A percentile compares a stretch with the other conserved stretches of the same genome.
phyloP scores from a whole-genome alignment of 2,888 invertebrate species.

The Conchocele bisecta region DNA sequence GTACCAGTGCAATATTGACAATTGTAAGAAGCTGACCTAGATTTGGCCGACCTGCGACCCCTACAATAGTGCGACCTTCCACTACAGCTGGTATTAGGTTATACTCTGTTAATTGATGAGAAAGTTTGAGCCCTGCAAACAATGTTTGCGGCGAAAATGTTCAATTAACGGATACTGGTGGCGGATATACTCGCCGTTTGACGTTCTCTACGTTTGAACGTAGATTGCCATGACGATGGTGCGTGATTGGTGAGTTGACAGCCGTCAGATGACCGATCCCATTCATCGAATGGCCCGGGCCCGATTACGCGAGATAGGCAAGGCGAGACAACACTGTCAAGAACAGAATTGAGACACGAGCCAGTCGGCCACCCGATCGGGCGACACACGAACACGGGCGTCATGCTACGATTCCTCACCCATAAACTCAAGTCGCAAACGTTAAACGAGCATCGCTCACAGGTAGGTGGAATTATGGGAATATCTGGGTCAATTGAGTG shows the following conservation, averaged over 20 bases:
- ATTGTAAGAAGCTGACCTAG: slow-evolving; percentile 9
- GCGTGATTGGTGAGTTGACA: not conserved
- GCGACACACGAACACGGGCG: slow-evolving; percentile 45
- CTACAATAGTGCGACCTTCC: not conserved
- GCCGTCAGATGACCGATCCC: not conserved
- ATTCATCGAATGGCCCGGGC: too few relatives aligned
- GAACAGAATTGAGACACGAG: too few relatives aligned
- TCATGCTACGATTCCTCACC: slow-evolving; percentile 92
- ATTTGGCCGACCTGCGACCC: slow-evolving; percentile 2
- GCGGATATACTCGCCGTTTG: not conserved
- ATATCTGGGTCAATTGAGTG: too few relatives aligned
- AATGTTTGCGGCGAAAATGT: not conserved
- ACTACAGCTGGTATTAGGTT: slow-evolving; percentile 4
- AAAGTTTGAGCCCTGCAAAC: not conserved
- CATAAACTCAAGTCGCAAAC: slow-evolving; percentile 93
- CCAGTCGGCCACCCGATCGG: not conserved
- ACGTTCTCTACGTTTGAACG: not conserved
- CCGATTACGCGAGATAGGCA: too few relatives aligned
- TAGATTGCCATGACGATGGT: not conserved
- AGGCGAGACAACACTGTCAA: too few relatives aligned
- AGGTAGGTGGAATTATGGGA: too few relatives aligned
- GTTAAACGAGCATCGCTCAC: too few relatives aligned
- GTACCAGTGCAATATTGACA: too few relatives aligned
- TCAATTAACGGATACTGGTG: not conserved
- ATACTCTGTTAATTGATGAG: slow-evolving; percentile 9